phyloP scores from a whole-genome alignment of 1,140 invertebrate genomes.

The Phthorimaea operculella region DNA sequence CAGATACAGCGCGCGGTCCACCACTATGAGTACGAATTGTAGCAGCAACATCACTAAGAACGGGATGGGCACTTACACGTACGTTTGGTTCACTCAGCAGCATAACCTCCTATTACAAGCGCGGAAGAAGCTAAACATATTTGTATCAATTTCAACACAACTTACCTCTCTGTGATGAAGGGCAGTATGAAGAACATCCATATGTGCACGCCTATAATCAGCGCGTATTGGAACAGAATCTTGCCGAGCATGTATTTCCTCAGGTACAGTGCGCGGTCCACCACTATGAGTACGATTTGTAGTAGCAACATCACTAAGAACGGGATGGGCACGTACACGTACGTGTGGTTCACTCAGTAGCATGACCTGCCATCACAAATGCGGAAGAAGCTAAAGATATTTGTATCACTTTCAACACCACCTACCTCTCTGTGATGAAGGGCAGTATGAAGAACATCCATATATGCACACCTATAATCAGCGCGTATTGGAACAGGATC shows the following conservation, averaged over 20 bases:
- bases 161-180: slow-evolving; percentile 88
- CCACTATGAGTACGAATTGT: slow-evolving; percentile 92
- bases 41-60: slow-evolving; percentile 96
- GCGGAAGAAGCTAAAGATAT: too few relatives aligned
- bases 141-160: background rate
- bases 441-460: slow-evolving; percentile 99
- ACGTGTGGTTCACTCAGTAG: too few relatives aligned
- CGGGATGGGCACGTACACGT: too few relatives aligned
- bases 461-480: slow-evolving; percentile 93
- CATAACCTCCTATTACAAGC: too few relatives aligned
- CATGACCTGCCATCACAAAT: too few relatives aligned
- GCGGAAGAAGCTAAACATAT: too few relatives aligned
- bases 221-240: slow-evolving; percentile 91
- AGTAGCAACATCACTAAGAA: slow-evolving; percentile 96
- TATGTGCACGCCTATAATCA: slow-evolving; percentile 93
- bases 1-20: slow-evolving; percentile 96
- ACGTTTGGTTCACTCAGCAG: too few relatives aligned
- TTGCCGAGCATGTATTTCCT: slow-evolving; percentile 94
- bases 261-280: slow-evolving; percentile 96
- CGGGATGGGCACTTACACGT: too few relatives aligned
- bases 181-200: slow-evolving; percentile 99
- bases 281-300: slow-evolving; percentile 92
- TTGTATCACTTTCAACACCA: background rate
- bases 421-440: slow-evolving; percentile 88
- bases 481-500: slow-evolving; percentile 91